Evolutionary conservation across 2,113 vertebrate genomes (phyloP).

Genomic region (Chrysochloris asiatica): DNA sequence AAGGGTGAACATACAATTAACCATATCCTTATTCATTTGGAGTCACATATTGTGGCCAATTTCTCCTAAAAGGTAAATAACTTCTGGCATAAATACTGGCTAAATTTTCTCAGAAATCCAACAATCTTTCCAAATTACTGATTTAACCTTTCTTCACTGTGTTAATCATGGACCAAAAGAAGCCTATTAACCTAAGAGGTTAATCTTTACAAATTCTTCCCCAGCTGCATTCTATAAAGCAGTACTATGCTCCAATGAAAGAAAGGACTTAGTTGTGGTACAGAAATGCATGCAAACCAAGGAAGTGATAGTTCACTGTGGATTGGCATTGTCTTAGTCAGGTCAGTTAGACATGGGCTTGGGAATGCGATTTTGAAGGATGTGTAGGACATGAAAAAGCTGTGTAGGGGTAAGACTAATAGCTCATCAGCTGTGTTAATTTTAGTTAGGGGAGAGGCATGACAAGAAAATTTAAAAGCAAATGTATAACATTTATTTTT

Average conservation of each 20-base stretch:
- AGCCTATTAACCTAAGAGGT: slow-evolving; percentile 47
- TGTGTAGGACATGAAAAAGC: too few species aligned
- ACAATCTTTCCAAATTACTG: slow-evolving; percentile 27
- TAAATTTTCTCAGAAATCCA: slow-evolving; percentile 4
- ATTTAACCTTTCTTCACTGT: slow-evolving; percentile 45
- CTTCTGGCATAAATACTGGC: neutral
- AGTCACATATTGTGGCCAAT: neutral
- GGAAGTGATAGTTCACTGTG: neutral
- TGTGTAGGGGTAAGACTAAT: too few species aligned
- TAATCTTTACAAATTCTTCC: slow-evolving; percentile 47
- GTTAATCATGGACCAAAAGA: slow-evolving; percentile 43
- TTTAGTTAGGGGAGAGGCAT: too few species aligned
- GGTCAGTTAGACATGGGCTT: too few species aligned
- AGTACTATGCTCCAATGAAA: neutral
- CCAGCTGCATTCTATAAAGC: neutral
- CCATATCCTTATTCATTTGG: slow-evolving; percentile 10
- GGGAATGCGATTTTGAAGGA: too few species aligned
- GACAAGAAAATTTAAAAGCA: too few species aligned
- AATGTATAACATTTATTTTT: too few species aligned
- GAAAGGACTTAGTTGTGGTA: neutral
- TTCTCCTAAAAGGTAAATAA: slow-evolving; percentile 32
- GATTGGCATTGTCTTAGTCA: neutral
- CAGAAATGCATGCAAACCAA: neutral
- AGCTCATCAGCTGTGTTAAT: too few species aligned
- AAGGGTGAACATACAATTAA: slow-evolving; percentile 16